These are phyloP conservation scores for Dasysyrphus albostriatus DNA, from an alignment of 2,888 invertebrate genomes.

Conservation along the genomic window DNA sequence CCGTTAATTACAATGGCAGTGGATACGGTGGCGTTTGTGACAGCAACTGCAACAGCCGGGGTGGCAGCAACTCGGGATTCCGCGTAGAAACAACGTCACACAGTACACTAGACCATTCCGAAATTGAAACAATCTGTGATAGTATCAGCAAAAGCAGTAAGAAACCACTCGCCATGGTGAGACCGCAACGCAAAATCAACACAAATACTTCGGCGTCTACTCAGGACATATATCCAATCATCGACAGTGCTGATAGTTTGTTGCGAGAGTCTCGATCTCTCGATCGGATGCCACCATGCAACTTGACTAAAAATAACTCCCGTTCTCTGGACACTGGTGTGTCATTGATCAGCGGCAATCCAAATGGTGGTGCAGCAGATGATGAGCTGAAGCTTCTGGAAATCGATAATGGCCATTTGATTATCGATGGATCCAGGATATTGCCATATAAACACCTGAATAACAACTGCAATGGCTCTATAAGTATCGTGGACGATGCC, in stretches of 20 bases:
- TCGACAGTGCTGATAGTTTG: constrained; percentile 75
- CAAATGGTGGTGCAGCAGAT: constrained; percentile 77
- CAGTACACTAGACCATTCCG: constrained; percentile 84
- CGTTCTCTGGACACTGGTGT: constrained; percentile 81
- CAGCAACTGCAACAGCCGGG: constrained; percentile 65
- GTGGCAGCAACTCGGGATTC: constrained; percentile 77
- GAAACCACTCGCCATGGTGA: constrained; percentile 83
- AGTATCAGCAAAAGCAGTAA: constrained; percentile 79
- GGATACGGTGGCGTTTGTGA: constrained; percentile 61
- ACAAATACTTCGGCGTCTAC: constrained; percentile 79
- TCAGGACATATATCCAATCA: constrained; percentile 77
- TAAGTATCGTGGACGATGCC: constrained; percentile 81
- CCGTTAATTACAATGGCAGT: constrained; percentile 75
- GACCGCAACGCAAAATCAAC: constrained; percentile 85
- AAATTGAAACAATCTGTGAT: constrained; percentile 84
- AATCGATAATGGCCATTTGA: constrained; percentile 80
- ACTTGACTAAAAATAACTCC: constrained; percentile 82
- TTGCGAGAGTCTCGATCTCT: constrained; percentile 87
- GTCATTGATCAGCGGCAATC: constrained; percentile 78
- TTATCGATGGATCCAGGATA: constrained; percentile 63
- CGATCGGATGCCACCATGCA: constrained; percentile 86
- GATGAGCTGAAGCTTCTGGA: constrained; percentile 78
- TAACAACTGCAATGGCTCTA: constrained; percentile 83
- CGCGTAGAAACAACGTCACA: constrained; percentile 81
- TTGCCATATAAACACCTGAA: constrained; percentile 82